A percentile compares a stretch with the other conserved stretches of the same genome.
These are phyloP conservation scores for Dendrolimus houi DNA, from an alignment of 2,888 invertebrate genomes.

Conservation along the genomic window DNA sequence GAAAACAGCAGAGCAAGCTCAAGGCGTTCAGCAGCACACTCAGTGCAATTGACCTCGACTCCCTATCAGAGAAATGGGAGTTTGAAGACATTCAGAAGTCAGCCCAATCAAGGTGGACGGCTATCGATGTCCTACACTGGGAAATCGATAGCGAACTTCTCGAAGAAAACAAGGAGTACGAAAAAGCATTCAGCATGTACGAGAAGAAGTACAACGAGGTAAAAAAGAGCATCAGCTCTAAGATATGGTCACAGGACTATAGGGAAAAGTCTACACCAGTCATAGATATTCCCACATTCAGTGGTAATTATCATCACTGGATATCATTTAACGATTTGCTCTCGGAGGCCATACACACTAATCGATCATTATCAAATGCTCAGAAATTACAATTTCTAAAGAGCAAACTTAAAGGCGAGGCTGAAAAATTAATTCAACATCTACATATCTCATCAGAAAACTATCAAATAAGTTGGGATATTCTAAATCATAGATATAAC, in stretches of 20 bases:
- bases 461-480: too few relatives aligned
- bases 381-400: too few relatives aligned
- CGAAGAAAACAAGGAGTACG: slow-evolving; percentile 9
- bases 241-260: slow-evolving; percentile 5
- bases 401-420: too few relatives aligned
- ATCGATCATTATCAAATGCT: too few relatives aligned
- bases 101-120: slow-evolving; percentile 7
- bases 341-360: too few relatives aligned
- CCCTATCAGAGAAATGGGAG: slow-evolving; percentile 6
- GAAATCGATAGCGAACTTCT: slow-evolving; percentile 12
- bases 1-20: slow-evolving; percentile 3
- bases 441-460: too few relatives aligned
- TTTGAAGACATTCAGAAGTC: slow-evolving; percentile 6
- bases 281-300: too few relatives aligned
- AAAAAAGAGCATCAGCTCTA: slow-evolving; percentile 6
- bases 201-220: slow-evolving; percentile 1
- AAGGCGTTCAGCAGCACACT: slow-evolving; percentile 1
- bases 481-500: too few relatives aligned
- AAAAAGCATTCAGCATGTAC: slow-evolving; percentile 4
- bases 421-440: too few relatives aligned
- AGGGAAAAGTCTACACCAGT: too few relatives aligned
- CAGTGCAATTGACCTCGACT: background rate
- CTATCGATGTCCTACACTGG: slow-evolving; percentile 13
- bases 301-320: too few relatives aligned
- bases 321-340: too few relatives aligned